Evolutionary conservation across 2,797 vertebrate genomes (phyloP), one percentile per base, ranked within the genome.

Genomic region (Tauraco hartlaubi): DNA sequence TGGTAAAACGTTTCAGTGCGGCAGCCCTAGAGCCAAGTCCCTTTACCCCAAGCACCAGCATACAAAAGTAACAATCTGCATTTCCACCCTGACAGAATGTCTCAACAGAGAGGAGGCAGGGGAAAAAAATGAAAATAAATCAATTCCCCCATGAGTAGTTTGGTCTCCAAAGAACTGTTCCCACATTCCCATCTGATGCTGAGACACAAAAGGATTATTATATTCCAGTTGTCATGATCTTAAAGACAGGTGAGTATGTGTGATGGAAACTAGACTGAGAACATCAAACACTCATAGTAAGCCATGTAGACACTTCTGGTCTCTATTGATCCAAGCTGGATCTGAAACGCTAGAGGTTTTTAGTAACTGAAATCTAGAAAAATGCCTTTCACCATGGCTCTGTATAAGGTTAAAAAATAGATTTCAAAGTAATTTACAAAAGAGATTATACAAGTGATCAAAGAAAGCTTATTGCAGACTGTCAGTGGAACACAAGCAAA

Each of bases 311-410:
- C 12, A 33, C 39, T 89, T 94, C 15, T 51, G 55, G 71, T 88
- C 31, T 66, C 61, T 64, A 31, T 37, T 64, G 71, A 90, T 82
- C 33, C 63, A 90, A 76, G 39, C 37, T 82, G 31, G 18, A 90
- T 92, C 84, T 86, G 39, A 92, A 94, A 92, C 58, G 88, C 43
- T 33, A 51, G 8, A 64, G 62, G 15, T 76, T 92, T 92, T 81
- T 59, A 74, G 52, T 18, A 90, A 81, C 12, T 22, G 31, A 92
- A 86, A 84, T 41, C 16, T 63, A 86, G 51, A 78, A 83, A 92
- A 94, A 85, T 21, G 18, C 54, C 33, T 81, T 90, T 88, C 62
- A 61, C 17, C 15, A 22, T 22, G 14, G 37, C 22, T 74, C 41
- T 63, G 48, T 74, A 72, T 39, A 82, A 85, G 35, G 44, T 58